Conservation (phyloP, 2,797 vertebrate genomes). For the Centropyge bicolor region DNA sequence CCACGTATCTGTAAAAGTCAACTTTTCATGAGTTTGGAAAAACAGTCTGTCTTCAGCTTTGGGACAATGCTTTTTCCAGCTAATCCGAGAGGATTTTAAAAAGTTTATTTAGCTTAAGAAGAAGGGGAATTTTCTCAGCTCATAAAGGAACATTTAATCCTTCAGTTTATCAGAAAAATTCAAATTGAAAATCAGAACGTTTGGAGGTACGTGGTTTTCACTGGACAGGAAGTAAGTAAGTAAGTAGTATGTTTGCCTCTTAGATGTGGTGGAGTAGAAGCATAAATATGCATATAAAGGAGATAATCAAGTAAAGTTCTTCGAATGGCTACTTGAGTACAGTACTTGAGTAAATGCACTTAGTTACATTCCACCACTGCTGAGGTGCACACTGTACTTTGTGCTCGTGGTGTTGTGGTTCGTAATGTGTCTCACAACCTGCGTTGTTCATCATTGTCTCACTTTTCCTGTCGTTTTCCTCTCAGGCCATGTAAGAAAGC, state of each 20-base stretch:
- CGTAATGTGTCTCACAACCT: conserved; percentile 24
- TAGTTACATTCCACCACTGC: conserved; percentile 1
- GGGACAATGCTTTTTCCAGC: not conserved
- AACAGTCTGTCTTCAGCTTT: not conserved
- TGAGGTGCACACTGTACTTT: conserved; percentile 1
- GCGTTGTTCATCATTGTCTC: conserved; percentile 6
- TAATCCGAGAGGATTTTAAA: not conserved
- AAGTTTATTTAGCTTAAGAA: not conserved
- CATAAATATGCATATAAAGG: not conserved
- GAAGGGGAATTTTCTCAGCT: no score
- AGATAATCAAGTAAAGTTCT: not conserved
- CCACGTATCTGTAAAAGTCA: not conserved
- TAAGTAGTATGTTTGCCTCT: not conserved
- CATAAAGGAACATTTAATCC: not conserved
- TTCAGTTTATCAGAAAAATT: not conserved
- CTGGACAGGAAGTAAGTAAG: not conserved
- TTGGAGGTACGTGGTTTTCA: not conserved
- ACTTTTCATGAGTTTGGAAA: not conserved
- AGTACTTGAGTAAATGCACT: not conserved
- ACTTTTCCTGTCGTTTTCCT: conserved; percentile 16
- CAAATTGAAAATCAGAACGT: not conserved
- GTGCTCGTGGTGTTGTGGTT: conserved; percentile 16
- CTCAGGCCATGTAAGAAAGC: conserved; percentile 8
- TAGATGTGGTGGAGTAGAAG: not conserved
- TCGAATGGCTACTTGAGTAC: not conserved